Evolutionary conservation across 1,140 invertebrate species (phyloP).

Genomic region (Parasteatoda tepidariorum): DNA sequence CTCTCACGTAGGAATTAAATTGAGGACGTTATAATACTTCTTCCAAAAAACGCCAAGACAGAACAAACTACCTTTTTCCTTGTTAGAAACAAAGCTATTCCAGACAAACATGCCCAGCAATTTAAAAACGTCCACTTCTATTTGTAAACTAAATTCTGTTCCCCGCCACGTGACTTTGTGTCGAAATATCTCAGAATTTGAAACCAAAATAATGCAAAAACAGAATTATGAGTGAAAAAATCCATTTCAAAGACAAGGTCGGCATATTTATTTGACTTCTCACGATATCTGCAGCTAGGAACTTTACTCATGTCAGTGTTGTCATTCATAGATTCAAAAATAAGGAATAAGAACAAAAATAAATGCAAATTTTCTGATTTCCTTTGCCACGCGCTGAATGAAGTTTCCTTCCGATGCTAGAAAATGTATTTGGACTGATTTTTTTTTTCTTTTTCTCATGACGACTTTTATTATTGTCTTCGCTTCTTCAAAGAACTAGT

Average conservation of each 20-base stretch:
- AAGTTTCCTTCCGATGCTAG: background rate
- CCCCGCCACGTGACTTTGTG: background rate
- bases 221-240: background rate
- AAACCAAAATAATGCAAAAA: background rate
- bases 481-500: background rate
- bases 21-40: background rate
- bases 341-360: background rate
- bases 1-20: background rate
- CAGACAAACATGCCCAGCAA: background rate
- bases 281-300: background rate
- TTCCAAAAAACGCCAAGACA: background rate
- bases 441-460: background rate
- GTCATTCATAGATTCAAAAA: background rate
- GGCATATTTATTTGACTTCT: background rate
- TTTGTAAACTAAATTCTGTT: background rate
- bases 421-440: background rate
- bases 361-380: background rate
- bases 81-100: background rate
- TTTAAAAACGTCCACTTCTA: background rate
- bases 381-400: background rate
- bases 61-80: background rate
- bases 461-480: background rate
- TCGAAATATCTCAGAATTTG: background rate
- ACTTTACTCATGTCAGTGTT: background rate
- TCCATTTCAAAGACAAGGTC: background rate